Base-by-base conservation (phyloP, 2,113 vertebrate genomes). In the Clarias magur region DNA sequence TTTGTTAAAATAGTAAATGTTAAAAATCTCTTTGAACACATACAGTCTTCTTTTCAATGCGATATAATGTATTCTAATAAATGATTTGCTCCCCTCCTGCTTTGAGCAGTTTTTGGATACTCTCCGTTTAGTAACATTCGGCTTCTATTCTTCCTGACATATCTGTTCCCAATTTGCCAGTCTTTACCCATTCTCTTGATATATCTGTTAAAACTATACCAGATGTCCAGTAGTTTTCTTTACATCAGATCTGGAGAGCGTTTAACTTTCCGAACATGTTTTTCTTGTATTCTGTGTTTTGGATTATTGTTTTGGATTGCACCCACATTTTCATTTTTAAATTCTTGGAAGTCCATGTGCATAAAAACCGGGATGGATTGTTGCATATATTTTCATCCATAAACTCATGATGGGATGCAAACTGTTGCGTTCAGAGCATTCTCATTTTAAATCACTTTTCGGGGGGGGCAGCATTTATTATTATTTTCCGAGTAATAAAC, bases 171-270 rank as follows among this genome's bases (percentile, higher is more conserved):
- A 79, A 79, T 56, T 79, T 78, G 21, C 27, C 48, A 4, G 54
- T 78, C 42, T 56, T 56, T 79, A 15, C 75, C 75, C 75, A 56
- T 79, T 79, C 53, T 79, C 75, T 27, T 27, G n/a, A 79, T 56
- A 56, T 79, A 56, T 79, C 53, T 56, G 48, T 79, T 79, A 56
- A 79, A 76, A 79, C n/a, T 79, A 3, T 27, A 27, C 53, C 75
- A 79, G 48, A 79, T 79, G 75, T 79, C 53, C 25, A 27, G 53
- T 53, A 17, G 75, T 19, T 79, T 27, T 16, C 75, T 56, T 79
- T 30, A 3, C 53, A 56, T 56, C 75, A 62, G 19, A 60, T 13
- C 57, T 56, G 53, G 53, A 25, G 78, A 59, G n/a, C 16, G 0
- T 80, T 80, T 59, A 11, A 80, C 16, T 30, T 59, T 80, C 54